phyloP scores from a whole-genome alignment of 2,113 vertebrate genomes.

The Gorsachius goisagi region DNA sequence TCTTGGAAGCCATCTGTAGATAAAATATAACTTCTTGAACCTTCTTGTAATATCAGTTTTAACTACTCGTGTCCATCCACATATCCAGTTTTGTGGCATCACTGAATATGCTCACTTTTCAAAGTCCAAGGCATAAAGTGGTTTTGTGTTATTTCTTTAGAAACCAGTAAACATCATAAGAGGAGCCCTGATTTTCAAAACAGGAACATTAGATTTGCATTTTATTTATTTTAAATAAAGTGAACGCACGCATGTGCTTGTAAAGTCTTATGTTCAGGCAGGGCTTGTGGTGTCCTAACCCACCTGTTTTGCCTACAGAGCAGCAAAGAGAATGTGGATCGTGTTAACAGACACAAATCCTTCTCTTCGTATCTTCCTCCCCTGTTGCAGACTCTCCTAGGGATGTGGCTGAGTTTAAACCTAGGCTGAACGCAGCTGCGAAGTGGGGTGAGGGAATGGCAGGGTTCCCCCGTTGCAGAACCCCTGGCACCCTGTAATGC shows the following conservation, averaged over 20 bases:
- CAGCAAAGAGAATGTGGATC: not conserved
- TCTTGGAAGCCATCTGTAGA: not conserved
- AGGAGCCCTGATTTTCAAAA: not conserved
- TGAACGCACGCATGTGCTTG: not conserved
- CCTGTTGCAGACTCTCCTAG: fast-evolving
- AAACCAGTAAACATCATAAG: not conserved
- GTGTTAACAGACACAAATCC: not conserved
- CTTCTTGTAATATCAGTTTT: not conserved
- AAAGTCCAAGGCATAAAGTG: not conserved
- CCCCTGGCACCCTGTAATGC: fast-evolving
- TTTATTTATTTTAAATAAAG: not conserved
- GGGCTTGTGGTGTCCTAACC: not conserved
- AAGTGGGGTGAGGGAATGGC: not conserved
- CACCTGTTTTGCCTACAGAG: not conserved
- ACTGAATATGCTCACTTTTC: not conserved
- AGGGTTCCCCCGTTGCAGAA: not conserved
- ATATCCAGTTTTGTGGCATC: not conserved
- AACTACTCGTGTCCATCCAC: not conserved
- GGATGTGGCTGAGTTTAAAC: not conserved
- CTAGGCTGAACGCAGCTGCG: not conserved
- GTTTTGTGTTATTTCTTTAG: not conserved
- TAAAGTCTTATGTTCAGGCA: not conserved
- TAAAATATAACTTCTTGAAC: not conserved
- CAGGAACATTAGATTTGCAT: not conserved
- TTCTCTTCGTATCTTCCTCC: not conserved